Base-by-base conservation (phyloP, 2,797 vertebrate genomes). In the Gymnoscopelus microlampas region DNA sequence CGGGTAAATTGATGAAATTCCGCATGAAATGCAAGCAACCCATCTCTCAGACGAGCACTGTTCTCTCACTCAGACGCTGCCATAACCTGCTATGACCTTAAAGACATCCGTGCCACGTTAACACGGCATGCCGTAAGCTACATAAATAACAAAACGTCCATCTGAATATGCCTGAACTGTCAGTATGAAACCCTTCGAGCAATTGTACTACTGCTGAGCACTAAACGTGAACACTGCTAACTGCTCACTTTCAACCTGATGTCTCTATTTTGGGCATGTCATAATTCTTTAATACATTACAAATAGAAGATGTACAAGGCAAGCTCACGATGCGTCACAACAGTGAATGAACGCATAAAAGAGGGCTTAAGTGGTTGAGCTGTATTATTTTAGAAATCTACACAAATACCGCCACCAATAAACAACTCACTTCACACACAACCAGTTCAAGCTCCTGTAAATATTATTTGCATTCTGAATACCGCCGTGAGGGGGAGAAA, bases 1-100 rank as follows among this genome's bases (percentile, higher is more conserved):
- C 85, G 88, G 85, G 87, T 74, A 73, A 86, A 89, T 92, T 92
- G 91, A 92, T 87, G 91, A 92, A 92, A 92, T 90, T 91, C 85
- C 85, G 87, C 87, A 86, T 84, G 88, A 89, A 91, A 91, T 86
- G 88, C 77, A 82, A 84, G 91, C 91, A 92, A 92, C 87, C 83
- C 39, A 7, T 29, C 62, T 88, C 90, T 89, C 87, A 87, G 87
- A 87, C 68, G 66, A 47, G 77, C 84, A 83, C 85, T 80, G 81
- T 75, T 78, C 84, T 78, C 84, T 84, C 77, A 78, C 87, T 82
- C 47, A 13, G 23, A 63, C 8, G 13, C 12, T 63, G 13, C 49
- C 1, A 8, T 3, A 14, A 44, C 39, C 39, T 44, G 39, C 39
- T 44, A 2, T 44, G 39, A 44, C 39, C 39, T 44, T 7, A 9